Evolutionary conservation across 2,113 vertebrate genomes (phyloP), one percentile per base, ranked within the genome.

Genomic region (Panthera leo): DNA sequence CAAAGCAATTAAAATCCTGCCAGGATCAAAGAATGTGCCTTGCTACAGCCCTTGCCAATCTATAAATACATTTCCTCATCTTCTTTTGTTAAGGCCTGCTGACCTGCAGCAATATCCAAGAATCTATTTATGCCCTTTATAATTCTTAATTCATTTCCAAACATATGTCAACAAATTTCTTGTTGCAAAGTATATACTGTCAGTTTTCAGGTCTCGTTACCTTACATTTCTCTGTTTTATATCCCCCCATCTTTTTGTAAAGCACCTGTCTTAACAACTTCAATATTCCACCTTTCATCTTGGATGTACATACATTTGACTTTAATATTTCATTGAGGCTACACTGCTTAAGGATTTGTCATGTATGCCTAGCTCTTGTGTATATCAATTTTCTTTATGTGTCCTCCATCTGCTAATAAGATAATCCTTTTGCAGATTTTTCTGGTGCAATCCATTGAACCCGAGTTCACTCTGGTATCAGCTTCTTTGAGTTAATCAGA

Each of bases 1-100:
- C 97, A 98, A 98, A 99, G 98, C 98, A 98, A 99, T 99, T 98
- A 99, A 98, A 99, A 98, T 97, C 97, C 98, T 98, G 98, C 98
- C 98, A 99, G 97, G 94, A 99, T 98, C 97, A 98, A 99, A 98
- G 94, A 98, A 80, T 9, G 11, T 97, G 97, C 91, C 93, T 98
- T 95, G 88, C 96, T 97, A 94, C 16, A 91, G 93, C 39, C 95
- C 97, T 96, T 96, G 92, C 93, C 94, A 97, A 89, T 31, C 83
- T 97, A 98, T 93, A 98, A 98, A 98, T 98, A 97, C 97, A 98
- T 97, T 98, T 98, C 95, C 97, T 98, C 93, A 63, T 95, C 86
- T 96, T 48, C 42, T 92, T 97, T 96, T 94, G 34, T 82, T 65
- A 97, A 95, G n/a, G 39, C 51, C 73, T 80, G 21, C 89, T 11